Evolutionary conservation across 1,140 invertebrate genomes (phyloP).

Genomic region (Rhyzopertha dominica): DNA sequence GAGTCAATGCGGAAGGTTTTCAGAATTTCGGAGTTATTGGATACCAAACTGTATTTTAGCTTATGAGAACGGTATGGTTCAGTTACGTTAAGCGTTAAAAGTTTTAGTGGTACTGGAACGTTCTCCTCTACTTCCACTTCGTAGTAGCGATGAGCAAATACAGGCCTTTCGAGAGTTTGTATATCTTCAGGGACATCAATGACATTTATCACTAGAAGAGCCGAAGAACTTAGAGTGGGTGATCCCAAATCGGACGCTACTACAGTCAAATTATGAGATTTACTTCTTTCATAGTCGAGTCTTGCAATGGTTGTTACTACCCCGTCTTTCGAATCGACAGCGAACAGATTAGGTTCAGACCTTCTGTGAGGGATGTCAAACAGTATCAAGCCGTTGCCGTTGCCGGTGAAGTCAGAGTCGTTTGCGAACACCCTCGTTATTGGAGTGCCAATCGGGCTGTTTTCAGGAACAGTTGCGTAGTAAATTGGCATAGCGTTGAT

Average conservation of each 20-base stretch:
- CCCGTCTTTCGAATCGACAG: constrained; percentile 76
- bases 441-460: constrained; percentile 61
- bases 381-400: constrained; percentile 75
- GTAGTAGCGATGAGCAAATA: constrained; percentile 69
- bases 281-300: constrained; percentile 67
- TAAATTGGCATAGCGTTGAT: constrained; percentile 61
- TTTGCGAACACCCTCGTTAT: constrained; percentile 73
- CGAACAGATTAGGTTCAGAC: constrained; percentile 61
- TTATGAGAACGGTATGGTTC: constrained; percentile 54
- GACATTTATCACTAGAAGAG: constrained; percentile 63
- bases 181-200: constrained; percentile 59
- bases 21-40: constrained; percentile 50
- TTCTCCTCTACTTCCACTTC: constrained; percentile 75
- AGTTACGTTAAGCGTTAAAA: constrained; percentile 65
- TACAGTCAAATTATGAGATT: constrained; percentile 68
- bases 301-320: constrained; percentile 66
- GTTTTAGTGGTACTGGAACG: constrained; percentile 59
- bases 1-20: constrained; percentile 64
- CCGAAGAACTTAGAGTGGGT: constrained; percentile 72
- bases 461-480: constrained; percentile 62
- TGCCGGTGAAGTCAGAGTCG: constrained; percentile 76
- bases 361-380: constrained; percentile 62
- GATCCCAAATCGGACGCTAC: constrained; percentile 78
- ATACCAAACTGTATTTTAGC: constrained; percentile 55
- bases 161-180: constrained; percentile 50